phyloP scores from a whole-genome alignment of 2,797 vertebrate genomes.

The Halcyon badia region DNA sequence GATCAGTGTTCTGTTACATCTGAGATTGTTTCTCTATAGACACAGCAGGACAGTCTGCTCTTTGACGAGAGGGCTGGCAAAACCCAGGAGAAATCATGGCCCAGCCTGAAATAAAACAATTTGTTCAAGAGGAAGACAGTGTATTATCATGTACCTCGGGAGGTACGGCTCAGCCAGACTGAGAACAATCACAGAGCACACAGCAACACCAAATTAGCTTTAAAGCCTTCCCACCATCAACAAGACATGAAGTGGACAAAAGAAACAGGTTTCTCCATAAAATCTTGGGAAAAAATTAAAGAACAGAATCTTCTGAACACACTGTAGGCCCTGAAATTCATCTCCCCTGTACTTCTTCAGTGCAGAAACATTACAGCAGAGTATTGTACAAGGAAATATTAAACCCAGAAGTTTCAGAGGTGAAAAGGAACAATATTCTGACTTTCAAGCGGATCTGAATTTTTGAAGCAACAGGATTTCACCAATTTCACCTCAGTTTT shows the following conservation, averaged over 20 bases:
- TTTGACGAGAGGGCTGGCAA: neutral
- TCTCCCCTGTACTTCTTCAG: neutral
- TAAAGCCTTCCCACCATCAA: neutral
- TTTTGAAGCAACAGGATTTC: neutral
- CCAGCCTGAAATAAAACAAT: neutral
- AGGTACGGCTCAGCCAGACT: neutral
- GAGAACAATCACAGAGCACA: neutral
- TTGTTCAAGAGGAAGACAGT: neutral
- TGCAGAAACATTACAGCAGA: neutral
- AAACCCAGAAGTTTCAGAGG: neutral
- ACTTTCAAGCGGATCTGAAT: neutral
- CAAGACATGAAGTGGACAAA: neutral
- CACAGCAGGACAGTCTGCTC: neutral
- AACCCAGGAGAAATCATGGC: neutral
- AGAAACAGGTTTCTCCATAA: neutral
- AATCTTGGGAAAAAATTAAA: neutral
- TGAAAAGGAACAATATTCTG: neutral
- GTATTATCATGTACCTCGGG: fast-evolving
- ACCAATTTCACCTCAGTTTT: neutral
- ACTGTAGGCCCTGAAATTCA: neutral
- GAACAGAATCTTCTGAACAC: neutral
- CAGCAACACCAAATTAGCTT: neutral
- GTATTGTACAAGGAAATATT: neutral
- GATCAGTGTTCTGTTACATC: neutral
- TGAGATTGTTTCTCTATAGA: neutral